phyloP scores from a whole-genome alignment of 2,113 vertebrate species.

The Canis aureus region DNA sequence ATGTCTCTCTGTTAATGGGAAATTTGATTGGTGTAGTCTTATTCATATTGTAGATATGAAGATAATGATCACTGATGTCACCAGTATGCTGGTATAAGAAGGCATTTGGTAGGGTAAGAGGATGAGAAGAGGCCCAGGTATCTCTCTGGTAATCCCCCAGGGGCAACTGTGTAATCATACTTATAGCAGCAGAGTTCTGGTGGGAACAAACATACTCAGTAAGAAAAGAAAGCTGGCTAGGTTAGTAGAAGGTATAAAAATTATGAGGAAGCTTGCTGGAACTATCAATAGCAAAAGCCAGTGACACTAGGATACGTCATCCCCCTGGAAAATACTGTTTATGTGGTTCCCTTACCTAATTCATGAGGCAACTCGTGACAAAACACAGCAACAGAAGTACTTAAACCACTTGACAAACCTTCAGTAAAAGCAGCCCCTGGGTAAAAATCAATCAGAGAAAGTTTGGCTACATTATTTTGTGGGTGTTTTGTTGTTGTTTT shows the following conservation, averaged over 20 bases:
- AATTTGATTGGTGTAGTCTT: not conserved
- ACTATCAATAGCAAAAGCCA: not conserved
- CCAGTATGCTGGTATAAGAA: not conserved
- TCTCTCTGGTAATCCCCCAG: not conserved
- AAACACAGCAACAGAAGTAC: constrained; percentile 98
- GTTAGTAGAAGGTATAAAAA: not conserved
- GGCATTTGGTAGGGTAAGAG: not conserved
- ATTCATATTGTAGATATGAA: not conserved
- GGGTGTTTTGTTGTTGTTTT: not conserved
- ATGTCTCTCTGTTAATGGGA: not conserved
- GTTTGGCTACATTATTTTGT: not conserved
- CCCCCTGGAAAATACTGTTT: not conserved
- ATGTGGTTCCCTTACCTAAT: constrained; percentile 90
- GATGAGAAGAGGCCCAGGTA: not conserved
- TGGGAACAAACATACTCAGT: not conserved
- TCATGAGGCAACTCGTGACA: constrained; percentile 98
- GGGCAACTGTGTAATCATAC: not conserved
- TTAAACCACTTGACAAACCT: constrained; percentile 96
- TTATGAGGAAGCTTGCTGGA: not conserved
- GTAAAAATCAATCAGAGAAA: constrained; percentile 41
- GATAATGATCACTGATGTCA: not conserved
- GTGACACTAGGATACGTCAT: not conserved
- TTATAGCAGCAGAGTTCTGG: not conserved
- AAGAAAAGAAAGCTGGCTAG: constrained; percentile 10
- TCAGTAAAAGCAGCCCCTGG: constrained; percentile 97